A percentile compares a stretch with the other conserved stretches of the same genome.
Evolutionary conservation across 2,797 vertebrate genomes (phyloP).

Genomic region (Presbytis comata): DNA sequence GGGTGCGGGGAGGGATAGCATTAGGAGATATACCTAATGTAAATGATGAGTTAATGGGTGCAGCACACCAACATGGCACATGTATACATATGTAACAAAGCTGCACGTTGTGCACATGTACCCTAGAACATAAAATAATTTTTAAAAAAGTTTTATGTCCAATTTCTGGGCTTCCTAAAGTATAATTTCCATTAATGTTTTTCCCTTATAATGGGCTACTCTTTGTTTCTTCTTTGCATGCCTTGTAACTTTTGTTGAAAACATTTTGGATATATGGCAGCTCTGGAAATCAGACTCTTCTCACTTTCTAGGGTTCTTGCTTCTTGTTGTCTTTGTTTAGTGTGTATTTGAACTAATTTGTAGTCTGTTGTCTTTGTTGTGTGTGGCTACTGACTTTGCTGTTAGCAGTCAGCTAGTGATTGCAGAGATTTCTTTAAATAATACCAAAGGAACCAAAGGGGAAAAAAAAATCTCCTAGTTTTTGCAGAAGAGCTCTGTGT

Average conservation of each 20-base stretch:
- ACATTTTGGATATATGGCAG: background rate
- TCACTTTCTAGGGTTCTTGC: background rate
- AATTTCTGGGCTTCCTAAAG: background rate
- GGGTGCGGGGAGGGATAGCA: too few species aligned
- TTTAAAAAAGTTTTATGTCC: background rate
- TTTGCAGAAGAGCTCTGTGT: background rate
- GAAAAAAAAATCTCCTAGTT: background rate
- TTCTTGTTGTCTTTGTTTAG: background rate
- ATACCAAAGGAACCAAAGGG: background rate
- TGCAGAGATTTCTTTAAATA: slow-evolving; percentile 7
- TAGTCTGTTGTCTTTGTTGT: background rate
- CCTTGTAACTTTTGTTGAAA: background rate
- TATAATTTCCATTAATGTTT: background rate
- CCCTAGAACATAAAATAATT: too few species aligned
- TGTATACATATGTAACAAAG: too few species aligned
- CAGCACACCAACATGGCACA: too few species aligned
- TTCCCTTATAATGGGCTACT: background rate
- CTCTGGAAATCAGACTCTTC: background rate
- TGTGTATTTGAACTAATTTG: slow-evolving; percentile 7
- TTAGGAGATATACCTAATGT: too few species aligned
- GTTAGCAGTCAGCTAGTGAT: background rate
- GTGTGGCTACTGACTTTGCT: background rate
- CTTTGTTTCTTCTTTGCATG: background rate
- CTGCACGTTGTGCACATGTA: too few species aligned
- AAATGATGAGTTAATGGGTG: too few species aligned